Evolutionary conservation across 2,888 invertebrate genomes (phyloP).

Genomic region (Nephrotoma flavescens): DNA sequence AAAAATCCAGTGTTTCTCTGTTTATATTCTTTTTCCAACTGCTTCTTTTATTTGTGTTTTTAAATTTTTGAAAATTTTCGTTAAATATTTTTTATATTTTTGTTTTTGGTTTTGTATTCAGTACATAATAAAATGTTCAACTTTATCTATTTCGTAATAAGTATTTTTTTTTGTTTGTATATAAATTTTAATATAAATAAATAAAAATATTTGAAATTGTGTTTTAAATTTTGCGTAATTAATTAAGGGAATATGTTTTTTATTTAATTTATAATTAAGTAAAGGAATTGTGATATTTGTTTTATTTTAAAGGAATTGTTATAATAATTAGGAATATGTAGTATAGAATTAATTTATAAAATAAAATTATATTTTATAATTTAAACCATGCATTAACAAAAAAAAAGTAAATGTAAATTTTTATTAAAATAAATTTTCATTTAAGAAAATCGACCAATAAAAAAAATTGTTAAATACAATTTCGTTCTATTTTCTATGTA

Average conservation of each 20-base stretch:
- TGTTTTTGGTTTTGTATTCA: not conserved
- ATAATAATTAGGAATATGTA: not conserved
- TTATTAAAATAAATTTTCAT: not conserved
- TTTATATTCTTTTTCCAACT: not conserved
- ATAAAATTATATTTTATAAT: not conserved
- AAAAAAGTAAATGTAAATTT: not conserved
- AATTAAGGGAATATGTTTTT: too few species aligned
- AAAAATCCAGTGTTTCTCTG: not conserved
- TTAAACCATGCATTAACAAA: not conserved
- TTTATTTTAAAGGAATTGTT: not conserved
- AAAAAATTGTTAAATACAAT: not conserved
- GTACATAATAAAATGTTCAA: not conserved
- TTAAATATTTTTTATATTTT: not conserved
- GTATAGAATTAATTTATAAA: not conserved
- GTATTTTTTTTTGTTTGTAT: not conserved
- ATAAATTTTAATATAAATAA: not conserved
- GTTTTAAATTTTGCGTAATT: too few species aligned
- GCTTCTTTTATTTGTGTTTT: not conserved
- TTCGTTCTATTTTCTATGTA: not conserved
- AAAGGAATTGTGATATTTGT: not conserved
- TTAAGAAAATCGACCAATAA: not conserved
- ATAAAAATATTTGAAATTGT: not conserved
- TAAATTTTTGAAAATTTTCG: not conserved
- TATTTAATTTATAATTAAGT: not conserved
- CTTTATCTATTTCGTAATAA: not conserved